phyloP scores from a whole-genome alignment of 2,888 invertebrate species.

The Melipona bicolor region DNA sequence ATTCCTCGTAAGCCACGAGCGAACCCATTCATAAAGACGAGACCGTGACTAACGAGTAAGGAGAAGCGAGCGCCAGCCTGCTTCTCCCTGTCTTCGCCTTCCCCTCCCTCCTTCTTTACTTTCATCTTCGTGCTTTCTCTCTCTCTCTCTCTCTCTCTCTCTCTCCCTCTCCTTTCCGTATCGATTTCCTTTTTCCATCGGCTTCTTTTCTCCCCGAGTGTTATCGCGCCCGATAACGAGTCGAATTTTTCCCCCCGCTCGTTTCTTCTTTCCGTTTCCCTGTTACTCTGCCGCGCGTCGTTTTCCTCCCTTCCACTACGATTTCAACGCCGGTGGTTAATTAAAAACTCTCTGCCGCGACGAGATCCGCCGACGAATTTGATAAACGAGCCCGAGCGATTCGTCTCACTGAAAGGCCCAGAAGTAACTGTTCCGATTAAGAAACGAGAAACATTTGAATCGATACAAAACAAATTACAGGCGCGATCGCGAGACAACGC shows the following conservation, averaged over 20 bases:
- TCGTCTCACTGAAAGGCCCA: no score
- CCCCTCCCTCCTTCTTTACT: constrained; percentile 41
- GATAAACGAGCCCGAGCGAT: constrained; percentile 39
- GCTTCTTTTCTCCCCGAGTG: constrained; percentile 15
- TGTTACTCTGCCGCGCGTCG: not conserved
- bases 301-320: not conserved
- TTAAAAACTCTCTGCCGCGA: constrained; percentile 50
- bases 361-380: constrained; percentile 39
- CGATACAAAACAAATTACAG: no score
- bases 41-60: constrained; percentile 80
- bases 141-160: constrained; percentile 35
- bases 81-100: constrained; percentile 35
- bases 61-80: constrained; percentile 71
- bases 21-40: constrained; percentile 81
- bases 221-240: constrained; percentile 70
- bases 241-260: constrained; percentile 64
- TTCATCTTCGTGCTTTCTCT: constrained; percentile 38
- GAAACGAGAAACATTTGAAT: no score
- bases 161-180: constrained; percentile 39
- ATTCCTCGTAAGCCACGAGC: constrained; percentile 77
- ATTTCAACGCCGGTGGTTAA: constrained; percentile 36
- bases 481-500: no score
- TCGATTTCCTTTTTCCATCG: constrained; percentile 57
- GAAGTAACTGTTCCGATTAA: no score
- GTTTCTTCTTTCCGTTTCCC: not conserved